These are phyloP conservation scores for Dione vanillae DNA, from an alignment of 2,888 invertebrate genomes.

Conservation along the genomic window DNA sequence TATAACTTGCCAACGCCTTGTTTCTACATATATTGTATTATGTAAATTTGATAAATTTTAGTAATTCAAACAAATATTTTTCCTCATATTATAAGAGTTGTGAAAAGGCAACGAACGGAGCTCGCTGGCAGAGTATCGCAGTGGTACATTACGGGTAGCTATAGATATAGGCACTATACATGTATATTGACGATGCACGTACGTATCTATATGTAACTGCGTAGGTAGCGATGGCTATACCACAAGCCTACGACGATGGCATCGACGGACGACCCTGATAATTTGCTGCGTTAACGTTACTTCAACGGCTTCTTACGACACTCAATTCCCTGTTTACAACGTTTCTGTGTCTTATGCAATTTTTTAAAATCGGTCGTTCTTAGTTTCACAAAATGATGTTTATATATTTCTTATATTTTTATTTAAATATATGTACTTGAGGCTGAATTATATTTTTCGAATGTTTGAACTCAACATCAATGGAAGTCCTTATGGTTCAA, in stretches of 20 bases:
- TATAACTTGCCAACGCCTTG: neutral
- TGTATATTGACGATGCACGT: conserved; percentile 39
- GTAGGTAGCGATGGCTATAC: conserved; percentile 72
- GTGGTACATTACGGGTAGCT: conserved; percentile 63
- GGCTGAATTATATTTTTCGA: neutral
- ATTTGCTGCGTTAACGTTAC: conserved; percentile 82
- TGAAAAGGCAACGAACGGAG: conserved; percentile 39
- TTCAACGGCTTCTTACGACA: conserved; percentile 83
- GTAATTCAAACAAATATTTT: conserved; percentile 69
- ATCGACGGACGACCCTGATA: conserved; percentile 80
- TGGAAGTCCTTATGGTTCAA: neutral
- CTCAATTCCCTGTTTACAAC: conserved; percentile 70
- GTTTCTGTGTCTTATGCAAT: conserved; percentile 61
- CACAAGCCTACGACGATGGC: conserved; percentile 67
- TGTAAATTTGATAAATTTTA: neutral
- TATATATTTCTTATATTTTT: neutral
- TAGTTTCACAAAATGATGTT: neutral
- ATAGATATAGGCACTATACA: conserved; percentile 54
- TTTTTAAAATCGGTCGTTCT: conserved; percentile 38
- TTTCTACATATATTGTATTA: neutral
- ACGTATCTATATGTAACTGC: conserved; percentile 62
- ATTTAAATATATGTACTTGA: neutral
- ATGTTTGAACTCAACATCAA: neutral
- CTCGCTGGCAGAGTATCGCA: conserved; percentile 58
- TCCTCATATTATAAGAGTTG: conserved; percentile 56